Conservation (phyloP, 2,797 vertebrate genomes). For the Acipenser oxyrinchus region DNA sequence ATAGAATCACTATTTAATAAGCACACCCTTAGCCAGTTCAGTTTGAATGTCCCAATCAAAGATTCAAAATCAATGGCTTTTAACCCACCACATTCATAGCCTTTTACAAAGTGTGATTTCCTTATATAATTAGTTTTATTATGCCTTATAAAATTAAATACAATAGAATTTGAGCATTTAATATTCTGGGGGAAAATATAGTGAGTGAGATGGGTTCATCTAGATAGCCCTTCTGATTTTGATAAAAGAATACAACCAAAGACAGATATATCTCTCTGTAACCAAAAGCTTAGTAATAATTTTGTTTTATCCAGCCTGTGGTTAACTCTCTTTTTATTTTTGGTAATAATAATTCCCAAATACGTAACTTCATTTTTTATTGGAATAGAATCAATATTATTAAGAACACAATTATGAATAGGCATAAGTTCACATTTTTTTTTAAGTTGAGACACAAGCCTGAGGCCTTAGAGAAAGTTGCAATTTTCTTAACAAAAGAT, state of each 20-base stretch:
- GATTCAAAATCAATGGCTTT: slow-evolving; percentile 3
- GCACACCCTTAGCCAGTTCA: slow-evolving; percentile 5
- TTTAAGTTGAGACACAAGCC: too few relatives aligned
- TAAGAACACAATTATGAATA: too few relatives aligned
- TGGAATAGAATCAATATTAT: too few relatives aligned
- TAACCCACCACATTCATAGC: slow-evolving; percentile 2
- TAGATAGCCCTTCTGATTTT: slow-evolving; percentile 4
- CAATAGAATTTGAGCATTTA: not conserved
- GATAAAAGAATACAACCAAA: not conserved
- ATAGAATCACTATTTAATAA: not conserved
- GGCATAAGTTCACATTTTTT: too few relatives aligned
- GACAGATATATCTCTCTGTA: not conserved
- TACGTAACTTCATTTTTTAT: too few relatives aligned
- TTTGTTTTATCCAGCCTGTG: too few relatives aligned
- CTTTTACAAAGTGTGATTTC: slow-evolving; percentile 8
- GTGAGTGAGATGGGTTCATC: not conserved
- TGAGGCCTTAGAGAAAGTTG: too few relatives aligned
- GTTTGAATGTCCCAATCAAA: not conserved
- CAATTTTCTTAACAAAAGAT: too few relatives aligned
- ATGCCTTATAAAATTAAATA: not conserved
- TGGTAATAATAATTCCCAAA: too few relatives aligned
- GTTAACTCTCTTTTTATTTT: too few relatives aligned
- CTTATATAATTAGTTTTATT: not conserved
- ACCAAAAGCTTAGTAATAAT: not conserved
- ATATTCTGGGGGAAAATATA: too few relatives aligned